Evolutionary conservation across 2,797 vertebrate genomes (phyloP).

Genomic region (Typhlichthys eigenmanni): DNA sequence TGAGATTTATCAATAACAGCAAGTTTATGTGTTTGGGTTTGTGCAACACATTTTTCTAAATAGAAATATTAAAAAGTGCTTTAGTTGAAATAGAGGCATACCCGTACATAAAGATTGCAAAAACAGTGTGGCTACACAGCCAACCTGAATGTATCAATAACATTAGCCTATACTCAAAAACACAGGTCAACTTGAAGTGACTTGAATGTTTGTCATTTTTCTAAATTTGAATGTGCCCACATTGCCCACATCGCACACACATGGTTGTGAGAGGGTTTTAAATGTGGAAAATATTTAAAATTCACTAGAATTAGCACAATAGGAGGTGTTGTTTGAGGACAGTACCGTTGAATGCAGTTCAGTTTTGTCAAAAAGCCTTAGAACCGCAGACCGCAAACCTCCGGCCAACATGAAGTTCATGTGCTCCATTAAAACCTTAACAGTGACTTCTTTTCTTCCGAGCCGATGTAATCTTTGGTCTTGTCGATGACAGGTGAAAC

Average conservation of each 20-base stretch:
- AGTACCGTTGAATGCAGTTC: conserved; percentile 18
- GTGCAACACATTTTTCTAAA: conserved; percentile 64
- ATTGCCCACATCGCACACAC: conserved; percentile 16
- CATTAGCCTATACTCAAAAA: conserved; percentile 24
- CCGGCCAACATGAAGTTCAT: conserved; percentile 1
- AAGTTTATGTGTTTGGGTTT: conserved; percentile 58
- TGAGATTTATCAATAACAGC: conserved; percentile 46
- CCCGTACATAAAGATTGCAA: conserved; percentile 25
- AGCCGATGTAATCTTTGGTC: too few species aligned
- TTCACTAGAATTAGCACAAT: conserved; percentile 8
- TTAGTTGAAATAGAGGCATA: conserved; percentile 33
- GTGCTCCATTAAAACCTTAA: background rate
- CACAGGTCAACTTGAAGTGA: conserved; percentile 20
- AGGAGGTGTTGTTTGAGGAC: conserved; percentile 11
- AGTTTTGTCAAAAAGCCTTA: conserved; percentile 44
- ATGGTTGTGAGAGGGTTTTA: conserved; percentile 27
- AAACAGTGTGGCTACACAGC: conserved; percentile 22
- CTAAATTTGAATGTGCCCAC: conserved; percentile 32
- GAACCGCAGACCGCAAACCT: conserved; percentile 32
- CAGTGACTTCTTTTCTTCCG: conserved; percentile 1
- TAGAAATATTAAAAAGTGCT: conserved; percentile 41
- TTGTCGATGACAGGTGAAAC: background rate
- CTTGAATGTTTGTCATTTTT: conserved; percentile 46
- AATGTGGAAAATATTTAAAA: conserved; percentile 41
- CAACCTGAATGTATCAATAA: conserved; percentile 61